Percentiles rank a stretch among this genome's conserved stretches.
phyloP scores from a whole-genome alignment of 2,888 invertebrate species.

The Agrotis segetum region DNA sequence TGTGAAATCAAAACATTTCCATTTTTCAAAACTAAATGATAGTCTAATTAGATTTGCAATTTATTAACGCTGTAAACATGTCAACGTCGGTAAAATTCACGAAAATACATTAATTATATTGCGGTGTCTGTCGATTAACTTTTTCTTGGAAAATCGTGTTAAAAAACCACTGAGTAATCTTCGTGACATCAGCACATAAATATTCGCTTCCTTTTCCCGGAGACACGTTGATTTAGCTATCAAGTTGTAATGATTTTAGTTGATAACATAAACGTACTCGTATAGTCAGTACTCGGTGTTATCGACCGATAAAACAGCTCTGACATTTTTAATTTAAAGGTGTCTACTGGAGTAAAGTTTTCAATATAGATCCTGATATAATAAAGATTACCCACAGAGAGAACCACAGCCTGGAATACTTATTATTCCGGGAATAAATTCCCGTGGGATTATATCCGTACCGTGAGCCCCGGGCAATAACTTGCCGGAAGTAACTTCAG shows the following conservation, averaged over 20 bases:
- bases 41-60: no score
- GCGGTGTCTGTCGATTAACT: background rate
- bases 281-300: background rate
- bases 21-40: no score
- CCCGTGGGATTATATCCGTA: background rate
- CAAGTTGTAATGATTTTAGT: conserved; percentile 19
- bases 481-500: conserved; percentile 12
- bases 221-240: conserved; percentile 16
- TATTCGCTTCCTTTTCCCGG: conserved; percentile 13
- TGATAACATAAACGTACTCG: conserved; percentile 4
- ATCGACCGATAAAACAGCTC: conserved; percentile 14
- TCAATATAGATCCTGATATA: background rate
- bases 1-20: no score
- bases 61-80: no score
- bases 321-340: conserved; percentile 12
- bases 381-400: background rate
- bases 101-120: no score
- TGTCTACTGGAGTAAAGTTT: background rate
- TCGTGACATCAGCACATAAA: conserved; percentile 32
- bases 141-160: conserved; percentile 7
- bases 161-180: conserved; percentile 21
- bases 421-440: background rate
- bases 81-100: background rate
- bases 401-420: background rate
- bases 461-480: background rate